phyloP scores from a whole-genome alignment of 2,888 invertebrate genomes.

The Dicyrtoma fusca region DNA sequence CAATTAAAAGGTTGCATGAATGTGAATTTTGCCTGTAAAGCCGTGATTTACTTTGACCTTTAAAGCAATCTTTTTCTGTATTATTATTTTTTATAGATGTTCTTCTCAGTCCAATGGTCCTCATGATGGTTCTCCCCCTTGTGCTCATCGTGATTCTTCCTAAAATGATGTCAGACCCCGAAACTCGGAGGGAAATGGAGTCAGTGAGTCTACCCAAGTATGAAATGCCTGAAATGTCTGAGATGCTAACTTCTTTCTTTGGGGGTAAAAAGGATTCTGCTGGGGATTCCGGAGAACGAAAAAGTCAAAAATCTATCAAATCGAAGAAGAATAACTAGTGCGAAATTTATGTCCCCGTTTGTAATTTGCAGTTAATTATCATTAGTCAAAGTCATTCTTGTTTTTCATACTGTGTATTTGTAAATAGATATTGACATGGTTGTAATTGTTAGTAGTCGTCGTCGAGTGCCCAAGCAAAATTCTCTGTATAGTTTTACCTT shows the following conservation, averaged over 20 bases:
- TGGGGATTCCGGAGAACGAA: conserved; percentile 10
- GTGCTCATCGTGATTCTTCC: conserved; percentile 89
- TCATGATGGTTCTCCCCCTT: conserved; percentile 95
- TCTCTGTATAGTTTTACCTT: too few species aligned
- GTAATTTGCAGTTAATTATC: too few species aligned
- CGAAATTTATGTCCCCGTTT: background rate
- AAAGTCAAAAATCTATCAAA: conserved; percentile 49
- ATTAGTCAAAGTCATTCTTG: too few species aligned
- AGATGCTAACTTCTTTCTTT: conserved; percentile 86
- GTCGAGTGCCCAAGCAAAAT: too few species aligned
- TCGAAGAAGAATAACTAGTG: conserved; percentile 50
- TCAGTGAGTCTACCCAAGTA: conserved; percentile 79
- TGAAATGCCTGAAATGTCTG: conserved; percentile 94
- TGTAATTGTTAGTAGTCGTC: too few species aligned
- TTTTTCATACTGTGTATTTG: too few species aligned
- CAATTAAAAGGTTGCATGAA: too few species aligned
- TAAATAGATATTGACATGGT: too few species aligned
- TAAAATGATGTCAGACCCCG: conserved; percentile 97
- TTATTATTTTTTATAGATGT: too few species aligned
- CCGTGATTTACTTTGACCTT: too few species aligned
- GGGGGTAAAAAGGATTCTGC: conserved; percentile 66
- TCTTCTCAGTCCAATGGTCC: conserved; percentile 64
- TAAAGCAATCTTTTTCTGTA: too few species aligned
- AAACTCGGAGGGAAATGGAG: conserved; percentile 89
- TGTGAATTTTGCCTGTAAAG: too few species aligned